Base-by-base conservation (phyloP, 2,113 vertebrate species). In the Notothenia rossii region DNA sequence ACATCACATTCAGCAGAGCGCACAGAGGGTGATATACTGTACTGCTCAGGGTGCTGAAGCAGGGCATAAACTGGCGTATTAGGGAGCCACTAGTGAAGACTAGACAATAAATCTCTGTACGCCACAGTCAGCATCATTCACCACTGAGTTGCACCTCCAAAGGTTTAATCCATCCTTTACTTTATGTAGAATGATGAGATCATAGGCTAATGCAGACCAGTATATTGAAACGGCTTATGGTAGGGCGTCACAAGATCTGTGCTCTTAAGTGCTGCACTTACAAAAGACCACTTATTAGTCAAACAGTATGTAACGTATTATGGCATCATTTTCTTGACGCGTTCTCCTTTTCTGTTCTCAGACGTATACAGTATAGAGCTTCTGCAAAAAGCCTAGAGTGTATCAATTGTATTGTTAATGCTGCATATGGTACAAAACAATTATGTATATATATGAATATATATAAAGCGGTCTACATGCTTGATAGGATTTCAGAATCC, bases 11-110 rank as follows among this genome's bases (percentile, higher is more conserved):
- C 64, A 84, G 78, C 75, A 86, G 66, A 71, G 72, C 53, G 51
- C 60, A 54, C 6, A 12, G 36, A 79, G 53, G n/a, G 17, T 73
- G 53, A 84, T 70, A 50, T 10, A 40, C 10, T 6, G 46, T 69
- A 77, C 54, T 45, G 69, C 86, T 58, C 25, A 20, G 54, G 53
- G 72, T 68, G 87, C 82, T 86, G 58, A 86, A 83, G 67, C 67
- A 55, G 66, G 61, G 59, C 72, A 81, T 77, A 61, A 75, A 84
- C 17, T 18, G 70, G 66, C 29, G 79, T 72, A 77, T 86, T 71
- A 85, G 25, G 43, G 22, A 80, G 68, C 81, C 15, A 15, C 36
- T 22, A 25, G 76, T 65, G 43, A 72, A 64, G 59, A 70, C 14
- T 15, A 72, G 81, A 78, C 25, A 62, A 55, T 86, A 84, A 81